Evolutionary conservation across 2,888 invertebrate species (phyloP).

Genomic region (Andrena fulva): DNA sequence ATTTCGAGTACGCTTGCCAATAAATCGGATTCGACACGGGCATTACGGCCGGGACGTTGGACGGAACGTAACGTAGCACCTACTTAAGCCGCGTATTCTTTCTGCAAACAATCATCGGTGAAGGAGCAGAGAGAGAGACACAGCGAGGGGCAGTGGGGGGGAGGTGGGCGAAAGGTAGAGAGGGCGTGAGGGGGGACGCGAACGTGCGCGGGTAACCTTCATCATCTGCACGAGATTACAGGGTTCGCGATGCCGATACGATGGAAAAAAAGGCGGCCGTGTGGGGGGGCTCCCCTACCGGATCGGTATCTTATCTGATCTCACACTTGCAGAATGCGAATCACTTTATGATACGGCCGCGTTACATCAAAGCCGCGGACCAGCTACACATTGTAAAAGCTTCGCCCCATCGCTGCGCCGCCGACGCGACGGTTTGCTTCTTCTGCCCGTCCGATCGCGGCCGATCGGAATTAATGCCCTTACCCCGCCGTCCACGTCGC

Average conservation of each 20-base stretch:
- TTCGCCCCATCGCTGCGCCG: not conserved
- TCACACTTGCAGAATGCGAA: slow-evolving; percentile 47
- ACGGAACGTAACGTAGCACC: slow-evolving; percentile 38
- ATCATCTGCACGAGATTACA: slow-evolving; percentile 67
- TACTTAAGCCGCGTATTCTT: slow-evolving; percentile 46
- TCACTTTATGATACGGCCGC: slow-evolving; percentile 42
- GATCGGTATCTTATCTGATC: slow-evolving; percentile 45
- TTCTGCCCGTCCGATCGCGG: slow-evolving; percentile 12
- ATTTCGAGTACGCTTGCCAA: slow-evolving; percentile 3
- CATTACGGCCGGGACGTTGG: not conserved
- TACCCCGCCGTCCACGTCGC: not conserved
- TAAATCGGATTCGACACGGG: slow-evolving; percentile 32
- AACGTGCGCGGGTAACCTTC: slow-evolving; percentile 49
- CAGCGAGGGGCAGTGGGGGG: not conserved
- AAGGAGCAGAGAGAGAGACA: not conserved
- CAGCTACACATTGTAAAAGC: slow-evolving; percentile 22
- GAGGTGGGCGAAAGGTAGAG: not conserved
- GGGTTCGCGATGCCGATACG: slow-evolving; percentile 60
- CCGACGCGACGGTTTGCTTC: slow-evolving; percentile 8
- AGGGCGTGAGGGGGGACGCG: slow-evolving; percentile 6
- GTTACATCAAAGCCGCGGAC: slow-evolving; percentile 28
- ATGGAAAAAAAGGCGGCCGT: slow-evolving; percentile 35
- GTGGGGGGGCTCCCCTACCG: slow-evolving; percentile 18
- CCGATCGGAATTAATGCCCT: not conserved
- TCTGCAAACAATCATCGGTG: slow-evolving; percentile 50